Evolutionary conservation across 2,888 invertebrate genomes (phyloP).

Genomic region (Candidula unifasciata): DNA sequence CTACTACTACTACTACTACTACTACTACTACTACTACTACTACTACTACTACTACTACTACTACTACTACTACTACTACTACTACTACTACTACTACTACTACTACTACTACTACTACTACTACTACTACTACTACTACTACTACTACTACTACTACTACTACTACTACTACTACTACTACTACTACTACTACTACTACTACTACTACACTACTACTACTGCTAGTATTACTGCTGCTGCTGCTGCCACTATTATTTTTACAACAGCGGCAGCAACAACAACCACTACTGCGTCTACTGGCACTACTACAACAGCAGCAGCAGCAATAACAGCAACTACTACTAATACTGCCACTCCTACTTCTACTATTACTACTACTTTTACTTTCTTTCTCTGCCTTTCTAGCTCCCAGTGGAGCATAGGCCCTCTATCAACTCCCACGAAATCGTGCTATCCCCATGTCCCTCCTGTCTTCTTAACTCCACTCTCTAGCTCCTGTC

Average conservation of each 20-base stretch:
- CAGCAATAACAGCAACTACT: background rate
- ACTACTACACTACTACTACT: background rate
- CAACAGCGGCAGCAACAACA: background rate
- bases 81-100: conserved; percentile 2
- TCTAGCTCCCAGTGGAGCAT: too few species aligned
- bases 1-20: too few species aligned
- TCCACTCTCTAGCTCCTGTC: too few species aligned
- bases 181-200: background rate
- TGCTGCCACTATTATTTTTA: background rate
- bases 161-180: background rate
- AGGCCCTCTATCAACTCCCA: too few species aligned
- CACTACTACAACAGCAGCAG: background rate
- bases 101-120: conserved; percentile 4
- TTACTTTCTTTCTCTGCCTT: too few species aligned
- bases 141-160: background rate
- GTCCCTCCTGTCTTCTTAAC: too few species aligned
- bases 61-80: conserved; percentile 7
- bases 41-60: conserved; percentile 1
- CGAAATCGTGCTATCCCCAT: too few species aligned
- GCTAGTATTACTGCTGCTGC: background rate
- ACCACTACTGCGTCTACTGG: background rate
- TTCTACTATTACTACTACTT: background rate
- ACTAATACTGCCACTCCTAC: background rate
- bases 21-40: background rate
- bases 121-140: background rate